A percentile compares a stretch with the other conserved stretches of the same genome.
phyloP scores from a whole-genome alignment of 1,140 invertebrate genomes.

The Trypoxylus dichotomus region DNA sequence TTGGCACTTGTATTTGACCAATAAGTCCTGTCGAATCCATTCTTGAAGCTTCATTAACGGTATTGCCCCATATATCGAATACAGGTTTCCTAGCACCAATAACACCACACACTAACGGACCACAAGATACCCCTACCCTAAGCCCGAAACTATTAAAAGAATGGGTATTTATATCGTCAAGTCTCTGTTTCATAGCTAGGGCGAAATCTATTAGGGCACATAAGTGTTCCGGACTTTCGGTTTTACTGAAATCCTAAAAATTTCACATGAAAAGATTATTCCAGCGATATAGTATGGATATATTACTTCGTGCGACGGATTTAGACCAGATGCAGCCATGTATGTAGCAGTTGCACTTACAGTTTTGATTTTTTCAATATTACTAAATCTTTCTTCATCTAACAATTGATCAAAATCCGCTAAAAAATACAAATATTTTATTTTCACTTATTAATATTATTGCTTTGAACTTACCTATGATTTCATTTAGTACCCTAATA shows the following conservation, averaged over 20 bases:
- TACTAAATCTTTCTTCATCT: constrained; percentile 84
- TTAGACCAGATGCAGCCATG: constrained; percentile 98
- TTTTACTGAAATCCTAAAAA: constrained; percentile 55
- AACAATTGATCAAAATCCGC: constrained; percentile 91
- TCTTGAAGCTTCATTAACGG: constrained; percentile 91
- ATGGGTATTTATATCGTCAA: constrained; percentile 92
- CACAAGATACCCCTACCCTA: constrained; percentile 89
- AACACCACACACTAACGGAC: constrained; percentile 93
- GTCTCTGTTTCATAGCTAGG: constrained; percentile 83
- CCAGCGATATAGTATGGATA: not conserved
- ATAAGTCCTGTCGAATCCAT: constrained; percentile 91
- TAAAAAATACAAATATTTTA: constrained; percentile 46
- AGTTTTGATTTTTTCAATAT: constrained; percentile 98
- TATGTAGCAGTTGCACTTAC: constrained; percentile 93
- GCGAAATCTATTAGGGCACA: constrained; percentile 92
- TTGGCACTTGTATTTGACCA: constrained; percentile 85
- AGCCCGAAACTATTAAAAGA: constrained; percentile 97
- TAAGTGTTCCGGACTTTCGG: constrained; percentile 72
- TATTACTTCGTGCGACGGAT: constrained; percentile 70
- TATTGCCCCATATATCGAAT: constrained; percentile 96
- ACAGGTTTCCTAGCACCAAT: constrained; percentile 97
- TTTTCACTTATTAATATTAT: not conserved
- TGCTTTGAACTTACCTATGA: constrained; percentile 72
- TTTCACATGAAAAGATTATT: not conserved
- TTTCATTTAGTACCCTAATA: constrained; percentile 96